Percentiles rank a stretch among this genome's conserved stretches.
phyloP scores from a whole-genome alignment of 2,113 vertebrate genomes.

The Nesogale talazaci region DNA sequence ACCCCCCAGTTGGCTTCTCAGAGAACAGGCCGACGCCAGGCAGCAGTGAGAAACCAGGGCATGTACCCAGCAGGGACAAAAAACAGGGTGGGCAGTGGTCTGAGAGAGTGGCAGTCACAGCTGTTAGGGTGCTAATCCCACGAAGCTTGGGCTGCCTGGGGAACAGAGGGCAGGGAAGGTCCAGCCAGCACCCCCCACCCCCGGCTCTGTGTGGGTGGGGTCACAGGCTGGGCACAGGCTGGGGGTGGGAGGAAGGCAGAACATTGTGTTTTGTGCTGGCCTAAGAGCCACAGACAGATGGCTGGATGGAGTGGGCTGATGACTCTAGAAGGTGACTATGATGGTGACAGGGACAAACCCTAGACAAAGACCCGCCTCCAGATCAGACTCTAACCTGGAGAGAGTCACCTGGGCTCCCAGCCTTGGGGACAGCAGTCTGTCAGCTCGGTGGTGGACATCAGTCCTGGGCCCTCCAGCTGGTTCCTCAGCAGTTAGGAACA shows the following conservation, averaged over 20 bases:
- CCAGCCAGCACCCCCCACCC: not conserved
- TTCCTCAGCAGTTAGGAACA: not conserved
- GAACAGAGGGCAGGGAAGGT: not conserved
- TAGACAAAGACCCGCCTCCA: fast-evolving
- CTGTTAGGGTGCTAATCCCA: too few relatives aligned
- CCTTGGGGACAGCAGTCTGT: fast-evolving
- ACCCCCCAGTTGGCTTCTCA: not conserved
- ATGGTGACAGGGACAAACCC: fast-evolving
- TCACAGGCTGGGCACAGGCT: not conserved
- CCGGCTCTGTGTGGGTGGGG: not conserved
- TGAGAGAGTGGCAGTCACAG: not conserved
- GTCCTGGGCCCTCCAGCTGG: not conserved
- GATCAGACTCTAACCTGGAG: fast-evolving
- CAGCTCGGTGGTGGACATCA: fast-evolving
- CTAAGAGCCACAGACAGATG: too few relatives aligned
- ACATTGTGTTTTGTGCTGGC: not conserved
- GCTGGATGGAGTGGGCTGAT: fast-evolving
- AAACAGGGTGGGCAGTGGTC: not conserved
- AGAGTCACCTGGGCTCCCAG: fast-evolving
- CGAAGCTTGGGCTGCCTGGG: not conserved
- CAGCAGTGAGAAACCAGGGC: not conserved
- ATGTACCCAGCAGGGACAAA: fast-evolving
- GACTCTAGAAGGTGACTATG: not conserved
- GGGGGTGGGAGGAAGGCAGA: not conserved
- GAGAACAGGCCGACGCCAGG: too few relatives aligned